phyloP scores from a whole-genome alignment of 1,140 invertebrate species.

The Harpegnathos saltator region DNA sequence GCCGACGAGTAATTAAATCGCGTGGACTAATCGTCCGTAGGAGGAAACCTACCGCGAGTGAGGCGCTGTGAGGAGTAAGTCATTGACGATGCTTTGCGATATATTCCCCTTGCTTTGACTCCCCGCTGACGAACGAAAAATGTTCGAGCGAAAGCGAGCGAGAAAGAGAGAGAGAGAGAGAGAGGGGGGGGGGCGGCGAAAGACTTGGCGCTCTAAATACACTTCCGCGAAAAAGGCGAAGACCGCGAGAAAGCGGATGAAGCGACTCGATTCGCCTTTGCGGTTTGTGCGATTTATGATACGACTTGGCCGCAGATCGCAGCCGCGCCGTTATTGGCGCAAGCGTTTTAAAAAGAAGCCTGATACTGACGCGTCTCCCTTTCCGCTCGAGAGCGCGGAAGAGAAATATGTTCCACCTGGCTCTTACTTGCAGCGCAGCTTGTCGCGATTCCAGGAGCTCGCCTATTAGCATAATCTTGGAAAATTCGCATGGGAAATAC shows the following conservation, averaged over 20 bases:
- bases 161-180: too few species aligned
- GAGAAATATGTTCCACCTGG: conserved; percentile 61
- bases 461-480: conserved; percentile 67
- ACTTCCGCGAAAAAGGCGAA: not conserved
- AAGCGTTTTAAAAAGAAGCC: conserved; percentile 50
- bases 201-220: not conserved
- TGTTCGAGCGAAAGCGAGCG: not conserved
- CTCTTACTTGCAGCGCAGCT: conserved; percentile 52
- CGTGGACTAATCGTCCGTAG: not conserved
- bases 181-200: too few species aligned
- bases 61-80: not conserved
- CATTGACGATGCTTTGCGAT: not conserved
- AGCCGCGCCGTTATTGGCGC: conserved; percentile 26
- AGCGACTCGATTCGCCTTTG: conserved; percentile 22
- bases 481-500: conserved; percentile 37
- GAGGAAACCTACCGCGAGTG: not conserved
- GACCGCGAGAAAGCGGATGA: not conserved
- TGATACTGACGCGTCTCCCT: conserved; percentile 67
- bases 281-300: conserved; percentile 39
- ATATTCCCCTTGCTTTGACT: not conserved
- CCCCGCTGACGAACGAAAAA: not conserved
- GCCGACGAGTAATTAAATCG: not conserved
- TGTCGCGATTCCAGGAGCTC: conserved; percentile 40
- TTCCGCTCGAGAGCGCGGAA: conserved; percentile 50
- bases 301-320: conserved; percentile 25